Percentiles rank a stretch among this genome's conserved stretches.
These are phyloP conservation scores for Kryptopterus vitreolus DNA, from an alignment of 2,797 vertebrate species.

Conservation along the genomic window DNA sequence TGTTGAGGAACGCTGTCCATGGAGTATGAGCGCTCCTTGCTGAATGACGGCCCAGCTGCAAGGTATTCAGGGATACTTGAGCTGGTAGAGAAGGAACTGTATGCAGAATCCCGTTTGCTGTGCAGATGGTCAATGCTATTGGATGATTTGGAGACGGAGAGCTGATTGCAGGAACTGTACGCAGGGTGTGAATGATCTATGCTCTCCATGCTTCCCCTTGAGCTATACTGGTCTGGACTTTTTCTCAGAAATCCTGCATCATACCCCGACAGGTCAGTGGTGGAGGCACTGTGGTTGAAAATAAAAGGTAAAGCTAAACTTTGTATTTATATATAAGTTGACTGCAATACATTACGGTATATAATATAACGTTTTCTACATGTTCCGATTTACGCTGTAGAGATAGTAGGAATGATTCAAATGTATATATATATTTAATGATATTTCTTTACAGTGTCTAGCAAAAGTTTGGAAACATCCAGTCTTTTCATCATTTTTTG, in stretches of 20 bases:
- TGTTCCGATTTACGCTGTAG: not conserved
- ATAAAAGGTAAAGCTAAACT: slow-evolving; percentile 14
- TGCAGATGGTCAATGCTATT: slow-evolving; percentile 94
- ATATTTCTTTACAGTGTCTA: not conserved
- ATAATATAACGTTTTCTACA: not conserved
- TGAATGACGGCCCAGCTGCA: slow-evolving; percentile 64
- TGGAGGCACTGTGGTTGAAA: slow-evolving; percentile 77
- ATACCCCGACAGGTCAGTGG: slow-evolving; percentile 85
- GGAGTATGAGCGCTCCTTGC: slow-evolving; percentile 82
- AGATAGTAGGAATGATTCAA: not conserved
- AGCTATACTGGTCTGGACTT: slow-evolving; percentile 94
- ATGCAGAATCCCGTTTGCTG: slow-evolving; percentile 94
- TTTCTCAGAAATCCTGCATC: slow-evolving; percentile 86
- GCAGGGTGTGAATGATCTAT: slow-evolving; percentile 79
- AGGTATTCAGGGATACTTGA: slow-evolving; percentile 92
- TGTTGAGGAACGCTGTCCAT: slow-evolving; percentile 75
- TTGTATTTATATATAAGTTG: not conserved
- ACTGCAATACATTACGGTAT: not conserved
- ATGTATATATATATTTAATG: no score
- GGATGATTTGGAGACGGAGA: slow-evolving; percentile 88
- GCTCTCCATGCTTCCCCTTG: slow-evolving; percentile 94
- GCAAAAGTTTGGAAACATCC: no score
- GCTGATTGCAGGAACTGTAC: slow-evolving; percentile 85
- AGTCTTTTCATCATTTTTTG: no score
- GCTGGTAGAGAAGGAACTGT: slow-evolving; percentile 94